Evolutionary conservation across 2,888 invertebrate genomes (phyloP).

Genomic region (Lepidocyrtoides sp.): DNA sequence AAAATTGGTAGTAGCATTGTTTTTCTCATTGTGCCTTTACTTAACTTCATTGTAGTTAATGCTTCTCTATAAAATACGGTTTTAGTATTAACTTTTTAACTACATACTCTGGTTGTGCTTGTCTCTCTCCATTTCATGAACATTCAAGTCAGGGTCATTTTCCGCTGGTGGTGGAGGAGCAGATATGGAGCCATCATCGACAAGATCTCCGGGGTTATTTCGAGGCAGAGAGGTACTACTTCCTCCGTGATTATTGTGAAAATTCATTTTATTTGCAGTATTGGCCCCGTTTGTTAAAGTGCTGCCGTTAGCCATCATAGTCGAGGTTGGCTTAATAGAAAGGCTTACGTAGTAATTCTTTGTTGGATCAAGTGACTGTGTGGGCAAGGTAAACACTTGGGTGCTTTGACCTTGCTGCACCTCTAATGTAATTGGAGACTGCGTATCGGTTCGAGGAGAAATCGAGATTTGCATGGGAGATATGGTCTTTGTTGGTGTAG

Average conservation of each 20-base stretch:
- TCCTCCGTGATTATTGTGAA: slow-evolving; percentile 42
- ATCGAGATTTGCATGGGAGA: slow-evolving; percentile 81
- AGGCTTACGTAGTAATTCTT: slow-evolving; percentile 97
- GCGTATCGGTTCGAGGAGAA: slow-evolving; percentile 79
- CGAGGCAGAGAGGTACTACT: slow-evolving; percentile 42
- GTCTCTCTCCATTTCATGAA: slow-evolving; percentile 71
- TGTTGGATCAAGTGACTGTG: slow-evolving; percentile 94
- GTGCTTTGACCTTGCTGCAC: slow-evolving; percentile 88
- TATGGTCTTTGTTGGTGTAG: slow-evolving; percentile 61
- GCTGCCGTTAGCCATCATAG: slow-evolving; percentile 1
- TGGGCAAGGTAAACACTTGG: slow-evolving; percentile 93
- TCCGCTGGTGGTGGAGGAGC: slow-evolving; percentile 81
- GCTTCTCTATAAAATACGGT: background rate
- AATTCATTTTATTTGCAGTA: slow-evolving; percentile 58
- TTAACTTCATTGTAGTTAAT: background rate
- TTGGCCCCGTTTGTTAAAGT: slow-evolving; percentile 48
- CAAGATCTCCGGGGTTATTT: slow-evolving; percentile 75
- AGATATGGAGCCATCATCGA: slow-evolving; percentile 79
- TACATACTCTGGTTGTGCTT: slow-evolving; percentile 81
- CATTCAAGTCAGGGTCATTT: slow-evolving; percentile 69
- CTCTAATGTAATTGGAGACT: slow-evolving; percentile 84
- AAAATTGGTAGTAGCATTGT: background rate
- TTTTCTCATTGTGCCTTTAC: no score
- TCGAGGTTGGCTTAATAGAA: slow-evolving; percentile 90
- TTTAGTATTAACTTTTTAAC: background rate